These are phyloP conservation scores for Corythaixoides concolor DNA, from an alignment of 2,113 vertebrate species.

Conservation along the genomic window DNA sequence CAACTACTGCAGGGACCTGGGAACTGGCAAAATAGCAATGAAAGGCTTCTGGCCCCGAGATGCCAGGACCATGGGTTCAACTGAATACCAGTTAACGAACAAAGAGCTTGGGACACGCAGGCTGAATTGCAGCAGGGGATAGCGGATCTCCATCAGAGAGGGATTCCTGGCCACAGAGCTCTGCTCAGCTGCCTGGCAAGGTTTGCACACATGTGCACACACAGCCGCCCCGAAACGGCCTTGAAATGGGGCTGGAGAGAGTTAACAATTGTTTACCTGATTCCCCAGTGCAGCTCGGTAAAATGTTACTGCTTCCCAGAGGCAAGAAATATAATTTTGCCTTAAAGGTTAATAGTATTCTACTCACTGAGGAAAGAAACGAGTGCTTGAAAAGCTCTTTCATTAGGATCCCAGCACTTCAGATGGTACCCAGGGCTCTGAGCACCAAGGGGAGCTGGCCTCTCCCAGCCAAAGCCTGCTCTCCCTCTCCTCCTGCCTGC, in stretches of 20 bases:
- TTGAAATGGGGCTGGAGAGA: neutral
- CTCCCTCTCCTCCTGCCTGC: neutral
- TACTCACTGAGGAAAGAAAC: slow-evolving; percentile 26
- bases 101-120: accelerated
- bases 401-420: neutral
- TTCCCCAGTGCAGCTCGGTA: slow-evolving; percentile 4
- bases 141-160: neutral
- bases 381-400: slow-evolving; percentile 37
- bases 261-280: slow-evolving; percentile 45
- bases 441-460: neutral
- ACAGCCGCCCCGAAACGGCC: accelerated
- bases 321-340: slow-evolving; percentile 69
- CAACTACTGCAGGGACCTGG: neutral
- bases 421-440: neutral
- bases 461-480: neutral
- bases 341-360: slow-evolving; percentile 75
- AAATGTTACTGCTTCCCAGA: slow-evolving; percentile 72
- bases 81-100: neutral
- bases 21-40: neutral
- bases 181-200: neutral
- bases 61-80: neutral
- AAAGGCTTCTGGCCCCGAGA: neutral
- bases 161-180: neutral
- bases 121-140: neutral
- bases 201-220: neutral